Evolutionary conservation across 2,888 invertebrate species (phyloP), one percentile per base, ranked within the genome.

Genomic region (Cactoblastis cactorum): DNA sequence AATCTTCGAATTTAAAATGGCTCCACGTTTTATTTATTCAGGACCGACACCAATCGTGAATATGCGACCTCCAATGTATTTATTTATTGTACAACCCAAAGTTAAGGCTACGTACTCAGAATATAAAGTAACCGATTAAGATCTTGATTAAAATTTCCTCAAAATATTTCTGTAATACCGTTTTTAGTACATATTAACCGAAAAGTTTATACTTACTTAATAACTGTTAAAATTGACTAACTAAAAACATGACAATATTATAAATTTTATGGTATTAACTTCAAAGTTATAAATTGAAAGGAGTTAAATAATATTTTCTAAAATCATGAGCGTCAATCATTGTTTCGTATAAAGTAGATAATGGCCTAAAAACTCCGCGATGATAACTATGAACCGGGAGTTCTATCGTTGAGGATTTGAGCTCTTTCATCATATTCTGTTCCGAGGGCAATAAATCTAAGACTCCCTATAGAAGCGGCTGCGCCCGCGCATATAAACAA

Each of bases 401-500:
- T 53, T 55, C 34, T 41, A 34, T 49, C 34, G 41, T 41, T 28
- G 28, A 43, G 28, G 28, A 17, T 34, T 22, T 34, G 17, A 39
- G 41, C 41, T 49, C 49, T 49, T 49, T 49, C 49, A 49, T 49
- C 49, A 49, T 49, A 49, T 49, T 49, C 49, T 28, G 49, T 49
- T 49, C 22, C 34, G 15, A 15, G 18, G 19, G 49, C 33, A 17
- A 56, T 66, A 61, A 65, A 60, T 59, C 59, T 61, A 61, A 58
- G 55, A 11, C 28, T 62, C 57, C 55, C 55, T 50, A 43, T 41
- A 55, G 58, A 68, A 66, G 61, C 54, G 60, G 62, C 62, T 56
- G 62, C 49, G 52, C 59, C 53, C 57, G 67, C 67, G 65, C 65
- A 70, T 69, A 79, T 86, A 86, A 89, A 89, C 88, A 88, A 83